A percentile compares a stretch with the other conserved stretches of the same genome.
Evolutionary conservation across 2,113 vertebrate species (phyloP).

Genomic region (Psittacara wagleri): DNA sequence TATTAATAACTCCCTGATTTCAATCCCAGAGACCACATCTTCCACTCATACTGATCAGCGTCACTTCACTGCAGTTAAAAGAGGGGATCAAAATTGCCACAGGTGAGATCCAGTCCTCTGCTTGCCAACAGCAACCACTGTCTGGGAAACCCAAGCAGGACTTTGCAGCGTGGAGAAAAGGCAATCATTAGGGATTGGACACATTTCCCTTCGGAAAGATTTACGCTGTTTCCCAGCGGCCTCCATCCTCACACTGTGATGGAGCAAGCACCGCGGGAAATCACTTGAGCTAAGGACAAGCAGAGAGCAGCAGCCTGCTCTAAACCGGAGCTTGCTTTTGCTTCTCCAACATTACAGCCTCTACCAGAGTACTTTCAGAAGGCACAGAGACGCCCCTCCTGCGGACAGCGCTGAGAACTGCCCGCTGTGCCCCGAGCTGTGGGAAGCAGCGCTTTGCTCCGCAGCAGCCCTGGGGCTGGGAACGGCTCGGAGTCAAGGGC

Average conservation of each 20-base stretch:
- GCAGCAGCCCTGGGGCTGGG: not conserved
- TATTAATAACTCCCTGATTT: not conserved
- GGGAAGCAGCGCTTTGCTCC: not conserved
- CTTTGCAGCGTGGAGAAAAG: not conserved
- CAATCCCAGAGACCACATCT: not conserved
- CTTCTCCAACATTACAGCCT: not conserved
- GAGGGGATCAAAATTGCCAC: not conserved
- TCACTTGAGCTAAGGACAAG: not conserved
- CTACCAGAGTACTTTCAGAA: not conserved
- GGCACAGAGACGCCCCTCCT: not conserved
- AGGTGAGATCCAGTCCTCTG: not conserved
- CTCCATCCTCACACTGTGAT: rapidly evolving
- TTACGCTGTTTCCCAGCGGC: not conserved
- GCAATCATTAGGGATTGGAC: not conserved
- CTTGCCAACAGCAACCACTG: not conserved
- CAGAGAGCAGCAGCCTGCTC: not conserved
- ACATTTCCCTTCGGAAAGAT: not conserved
- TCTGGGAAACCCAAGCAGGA: not conserved
- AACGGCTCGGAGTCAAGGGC: not conserved
- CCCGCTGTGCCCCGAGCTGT: not conserved
- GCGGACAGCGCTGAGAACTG: not conserved
- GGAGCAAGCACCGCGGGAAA: not conserved
- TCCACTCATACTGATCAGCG: rapidly evolving
- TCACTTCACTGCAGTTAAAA: not conserved
- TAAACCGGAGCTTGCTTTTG: not conserved